Evolutionary conservation across 2,113 vertebrate genomes (phyloP), one percentile per base, ranked within the genome.

Genomic region (Crotalus viridis): DNA sequence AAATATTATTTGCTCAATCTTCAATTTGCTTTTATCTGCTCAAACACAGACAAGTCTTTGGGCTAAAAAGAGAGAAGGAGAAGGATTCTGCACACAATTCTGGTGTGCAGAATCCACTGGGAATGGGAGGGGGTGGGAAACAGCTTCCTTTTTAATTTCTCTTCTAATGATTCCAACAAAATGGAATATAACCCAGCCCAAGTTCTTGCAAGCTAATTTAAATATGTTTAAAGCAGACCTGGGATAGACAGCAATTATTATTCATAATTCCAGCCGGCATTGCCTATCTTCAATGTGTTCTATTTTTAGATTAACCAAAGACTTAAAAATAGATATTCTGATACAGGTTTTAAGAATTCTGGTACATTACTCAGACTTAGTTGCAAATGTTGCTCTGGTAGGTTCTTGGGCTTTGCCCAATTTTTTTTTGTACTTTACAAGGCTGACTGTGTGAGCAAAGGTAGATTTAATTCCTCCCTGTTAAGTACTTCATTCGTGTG

Each of bases 11-110:
- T 97, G 95, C 95, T 96, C 95, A 94, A 96, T 97, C 96, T 96
- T 95, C 95, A 95, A 96, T 97, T 97, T 97, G 94, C 96, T 95
- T 97, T 97, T 97, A 97, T 97, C 96, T 97, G 87, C 93, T 97
- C 96, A 96, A 97, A 97, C 92, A 97, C 93, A 93, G 96, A 95
- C 96, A 94, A 91, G 93, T 96, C 96, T 96, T 91, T 94, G 95
- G 94, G 95, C 95, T 96, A 92, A 94, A 96, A 95, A 89, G 24
- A n/a, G 26, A 54, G 52, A 10, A 12, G 1, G 15, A 55, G 19
- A 28, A 56, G 93, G 89, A 94, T 92, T 93, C n/a, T 96, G 96
- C 94, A 91, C 74, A 93, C 0, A 0, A 61, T 85, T 94, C 89
- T 1, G 22, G 93, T 95, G 96, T 74, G 93, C 93, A 95, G 89